Conservation (phyloP, 1,140 invertebrate species). For the Physella acuta region DNA sequence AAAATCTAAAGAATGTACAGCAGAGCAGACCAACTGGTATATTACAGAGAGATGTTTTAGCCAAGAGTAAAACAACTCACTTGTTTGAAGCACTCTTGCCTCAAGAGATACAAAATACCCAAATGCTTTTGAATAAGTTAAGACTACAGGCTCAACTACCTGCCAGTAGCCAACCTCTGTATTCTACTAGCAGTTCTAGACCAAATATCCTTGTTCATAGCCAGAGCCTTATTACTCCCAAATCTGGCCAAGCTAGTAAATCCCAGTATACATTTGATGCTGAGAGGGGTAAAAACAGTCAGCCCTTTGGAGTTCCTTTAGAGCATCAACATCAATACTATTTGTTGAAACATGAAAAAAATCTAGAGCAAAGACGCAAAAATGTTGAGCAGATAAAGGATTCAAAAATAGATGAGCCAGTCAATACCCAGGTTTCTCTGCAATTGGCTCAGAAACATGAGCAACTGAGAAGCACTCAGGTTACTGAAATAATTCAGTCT, state of each 20-base stretch:
- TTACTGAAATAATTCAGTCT: slow-evolving; percentile 16
- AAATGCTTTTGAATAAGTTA: slow-evolving; percentile 10
- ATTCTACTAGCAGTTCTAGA: not conserved
- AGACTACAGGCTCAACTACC: slow-evolving; percentile 1
- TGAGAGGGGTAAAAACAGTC: slow-evolving; percentile 2
- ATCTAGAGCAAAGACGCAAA: slow-evolving; percentile 11
- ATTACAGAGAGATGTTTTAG: too few relatives aligned
- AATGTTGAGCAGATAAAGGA: not conserved
- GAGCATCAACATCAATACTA: slow-evolving; percentile 17
- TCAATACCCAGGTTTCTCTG: slow-evolving; percentile 34
- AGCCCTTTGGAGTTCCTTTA: slow-evolving; percentile 6
- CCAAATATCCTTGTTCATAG: not conserved
- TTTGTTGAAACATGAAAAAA: slow-evolving; percentile 6
- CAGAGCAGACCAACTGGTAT: too few relatives aligned
- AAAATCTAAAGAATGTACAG: slow-evolving; percentile 25
- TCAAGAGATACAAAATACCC: slow-evolving; percentile 3
- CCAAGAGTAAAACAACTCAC: not conserved
- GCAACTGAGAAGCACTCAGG: slow-evolving; percentile 24
- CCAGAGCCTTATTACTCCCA: not conserved
- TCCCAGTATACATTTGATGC: slow-evolving; percentile 11
- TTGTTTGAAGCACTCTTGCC: slow-evolving; percentile 16
- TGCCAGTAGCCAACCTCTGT: not conserved
- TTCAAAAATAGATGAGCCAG: slow-evolving; percentile 5
- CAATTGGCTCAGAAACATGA: slow-evolving; percentile 36
- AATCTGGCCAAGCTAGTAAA: not conserved